Evolutionary conservation across 2,797 vertebrate genomes (phyloP).

Genomic region (Brachyalestes nurse): DNA sequence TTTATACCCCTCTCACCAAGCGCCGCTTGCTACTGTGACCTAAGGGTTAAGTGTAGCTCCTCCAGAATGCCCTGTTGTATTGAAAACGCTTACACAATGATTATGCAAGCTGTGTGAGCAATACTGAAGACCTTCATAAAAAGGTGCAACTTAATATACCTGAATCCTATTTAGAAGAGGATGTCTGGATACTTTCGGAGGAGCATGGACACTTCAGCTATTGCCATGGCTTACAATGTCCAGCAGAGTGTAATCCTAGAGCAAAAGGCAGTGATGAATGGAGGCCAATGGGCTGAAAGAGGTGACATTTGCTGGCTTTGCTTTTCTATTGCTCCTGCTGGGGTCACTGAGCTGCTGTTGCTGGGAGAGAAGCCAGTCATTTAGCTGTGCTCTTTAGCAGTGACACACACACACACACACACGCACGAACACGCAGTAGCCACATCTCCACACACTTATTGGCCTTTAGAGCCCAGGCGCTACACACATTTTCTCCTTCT

Average conservation of each 20-base stretch:
- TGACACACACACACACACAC: conserved; percentile 18
- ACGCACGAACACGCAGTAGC: too few relatives aligned
- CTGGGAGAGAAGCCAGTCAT: background rate
- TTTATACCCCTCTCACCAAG: too few relatives aligned
- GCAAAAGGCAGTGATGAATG: conserved; percentile 8
- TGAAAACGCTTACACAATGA: background rate
- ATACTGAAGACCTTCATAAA: too few relatives aligned
- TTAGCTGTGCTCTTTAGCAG: background rate
- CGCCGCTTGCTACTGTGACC: too few relatives aligned
- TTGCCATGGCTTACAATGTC: background rate
- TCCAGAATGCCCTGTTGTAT: too few relatives aligned
- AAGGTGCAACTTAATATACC: background rate
- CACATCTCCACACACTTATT: background rate
- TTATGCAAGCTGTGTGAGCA: too few relatives aligned
- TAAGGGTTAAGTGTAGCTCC: too few relatives aligned
- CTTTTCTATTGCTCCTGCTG: background rate
- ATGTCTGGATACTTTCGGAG: background rate
- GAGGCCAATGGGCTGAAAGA: background rate
- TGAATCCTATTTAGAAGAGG: background rate
- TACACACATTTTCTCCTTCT: background rate
- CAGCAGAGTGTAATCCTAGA: background rate
- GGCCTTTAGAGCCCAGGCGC: background rate
- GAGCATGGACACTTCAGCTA: background rate
- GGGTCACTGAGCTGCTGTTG: background rate
- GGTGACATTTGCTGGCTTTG: background rate